Percentiles rank a stretch among this genome's conserved stretches.
Conservation (phyloP, 2,888 invertebrate species). For the Troglohyphantes excavatus region DNA sequence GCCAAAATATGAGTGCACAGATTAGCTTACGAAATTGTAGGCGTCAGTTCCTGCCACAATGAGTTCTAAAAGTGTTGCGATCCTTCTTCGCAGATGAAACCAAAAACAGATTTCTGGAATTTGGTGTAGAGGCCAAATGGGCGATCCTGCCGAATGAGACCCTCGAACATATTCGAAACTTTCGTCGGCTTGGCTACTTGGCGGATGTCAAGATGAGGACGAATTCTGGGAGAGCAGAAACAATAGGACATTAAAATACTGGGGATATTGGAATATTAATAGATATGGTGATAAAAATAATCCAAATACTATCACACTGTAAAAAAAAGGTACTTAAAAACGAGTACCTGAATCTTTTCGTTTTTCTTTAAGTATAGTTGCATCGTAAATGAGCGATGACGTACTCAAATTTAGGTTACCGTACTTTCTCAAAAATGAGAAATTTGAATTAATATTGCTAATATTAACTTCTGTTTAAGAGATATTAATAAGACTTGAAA, state of each 20-base stretch:
- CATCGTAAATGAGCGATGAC: no score
- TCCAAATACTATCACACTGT: no score
- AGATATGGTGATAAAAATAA: no score
- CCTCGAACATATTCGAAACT: slow-evolving; percentile 24
- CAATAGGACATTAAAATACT: not conserved
- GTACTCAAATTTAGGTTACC: no score
- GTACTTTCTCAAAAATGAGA: no score
- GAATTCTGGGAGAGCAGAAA: slow-evolving; percentile 84
- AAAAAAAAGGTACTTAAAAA: no score
- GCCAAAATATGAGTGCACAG: slow-evolving; percentile 30
- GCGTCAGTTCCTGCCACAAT: slow-evolving; percentile 17
- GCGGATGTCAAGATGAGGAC: slow-evolving; percentile 90
- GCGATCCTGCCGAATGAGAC: slow-evolving; percentile 19
- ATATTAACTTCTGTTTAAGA: no score
- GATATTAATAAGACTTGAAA: no score
- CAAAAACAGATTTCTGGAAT: slow-evolving; percentile 51
- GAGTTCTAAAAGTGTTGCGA: slow-evolving; percentile 15
- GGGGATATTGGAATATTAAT: not conserved
- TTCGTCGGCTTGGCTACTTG: slow-evolving; percentile 47
- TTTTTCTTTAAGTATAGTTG: no score
- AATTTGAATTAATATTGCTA: no score
- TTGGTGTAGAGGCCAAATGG: slow-evolving; percentile 38
- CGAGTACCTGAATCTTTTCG: no score
- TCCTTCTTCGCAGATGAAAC: slow-evolving; percentile 7
- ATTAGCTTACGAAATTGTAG: not conserved